Evolutionary conservation across 2,113 vertebrate genomes (phyloP).

Genomic region (Grammomys surdaster): DNA sequence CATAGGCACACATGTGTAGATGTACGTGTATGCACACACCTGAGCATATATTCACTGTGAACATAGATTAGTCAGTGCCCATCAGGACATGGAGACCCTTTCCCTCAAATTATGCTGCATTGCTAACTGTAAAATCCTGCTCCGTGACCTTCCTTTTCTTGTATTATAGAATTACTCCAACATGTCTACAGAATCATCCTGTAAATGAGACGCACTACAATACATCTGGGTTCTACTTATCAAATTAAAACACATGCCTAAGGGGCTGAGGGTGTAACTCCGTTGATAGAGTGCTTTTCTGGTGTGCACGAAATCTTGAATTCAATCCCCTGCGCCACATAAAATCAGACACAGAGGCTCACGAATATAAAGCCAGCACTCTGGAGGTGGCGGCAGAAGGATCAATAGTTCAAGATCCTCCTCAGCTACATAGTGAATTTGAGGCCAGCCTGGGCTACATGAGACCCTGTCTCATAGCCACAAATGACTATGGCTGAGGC

Average conservation of each 20-base stretch:
- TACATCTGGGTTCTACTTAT: not conserved
- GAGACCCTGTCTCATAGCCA: not conserved
- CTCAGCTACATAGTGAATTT: not conserved
- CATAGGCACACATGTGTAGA: too few relatives aligned
- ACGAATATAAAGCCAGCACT: not conserved
- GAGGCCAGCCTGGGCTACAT: not conserved
- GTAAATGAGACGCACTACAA: not conserved
- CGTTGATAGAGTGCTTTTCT: not conserved
- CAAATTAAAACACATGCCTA: slow-evolving; percentile 14
- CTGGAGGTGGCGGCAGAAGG: too few relatives aligned
- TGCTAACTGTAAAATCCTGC: not conserved
- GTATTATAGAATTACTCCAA: not conserved
- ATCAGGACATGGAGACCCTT: not conserved
- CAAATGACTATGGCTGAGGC: not conserved
- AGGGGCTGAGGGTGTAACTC: not conserved
- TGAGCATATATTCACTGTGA: not conserved
- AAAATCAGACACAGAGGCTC: not conserved
- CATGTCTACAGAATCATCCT: slow-evolving; percentile 11
- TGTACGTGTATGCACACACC: not conserved
- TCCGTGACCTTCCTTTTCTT: not conserved
- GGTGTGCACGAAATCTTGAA: not conserved
- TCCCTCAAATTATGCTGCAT: not conserved
- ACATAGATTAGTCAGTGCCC: not conserved
- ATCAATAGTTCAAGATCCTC: not conserved
- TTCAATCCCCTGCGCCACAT: not conserved